Evolutionary conservation across 2,888 invertebrate species (phyloP).

Genomic region (Amiota minor): DNA sequence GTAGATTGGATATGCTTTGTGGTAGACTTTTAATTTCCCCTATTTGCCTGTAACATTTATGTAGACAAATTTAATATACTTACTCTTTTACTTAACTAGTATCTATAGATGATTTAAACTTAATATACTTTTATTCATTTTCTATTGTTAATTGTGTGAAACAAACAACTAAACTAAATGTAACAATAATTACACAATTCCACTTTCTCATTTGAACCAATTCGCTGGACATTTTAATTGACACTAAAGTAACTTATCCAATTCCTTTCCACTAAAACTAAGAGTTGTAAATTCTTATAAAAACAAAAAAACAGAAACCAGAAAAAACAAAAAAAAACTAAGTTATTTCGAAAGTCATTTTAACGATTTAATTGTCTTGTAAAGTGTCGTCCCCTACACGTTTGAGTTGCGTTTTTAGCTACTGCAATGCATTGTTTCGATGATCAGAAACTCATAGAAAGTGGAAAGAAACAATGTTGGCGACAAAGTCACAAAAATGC

Average conservation of each 20-base stretch:
- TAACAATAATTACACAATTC: too few species aligned
- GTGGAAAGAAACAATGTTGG: neutral
- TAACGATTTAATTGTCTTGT: slow-evolving; percentile 67
- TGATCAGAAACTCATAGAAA: neutral
- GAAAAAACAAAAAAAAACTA: neutral
- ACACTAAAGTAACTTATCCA: neutral
- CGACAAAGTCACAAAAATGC: slow-evolving; percentile 37
- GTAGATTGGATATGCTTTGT: too few species aligned
- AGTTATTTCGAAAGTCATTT: slow-evolving; percentile 17
- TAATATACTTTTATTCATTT: too few species aligned
- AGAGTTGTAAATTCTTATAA: neutral
- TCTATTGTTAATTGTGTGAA: neutral
- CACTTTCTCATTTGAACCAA: neutral
- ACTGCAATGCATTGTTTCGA: slow-evolving; percentile 42
- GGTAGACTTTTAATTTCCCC: too few species aligned
- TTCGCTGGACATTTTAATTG: neutral
- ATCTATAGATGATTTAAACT: too few species aligned
- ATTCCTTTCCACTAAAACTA: neutral
- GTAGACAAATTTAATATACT: neutral
- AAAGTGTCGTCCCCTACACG: slow-evolving; percentile 52
- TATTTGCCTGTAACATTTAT: neutral
- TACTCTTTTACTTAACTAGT: too few species aligned
- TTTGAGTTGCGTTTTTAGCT: slow-evolving; percentile 39
- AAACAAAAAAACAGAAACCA: too few species aligned
- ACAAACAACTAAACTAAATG: neutral